Evolutionary conservation across 2,888 invertebrate species (phyloP), one percentile per base, ranked within the genome.

Genomic region (Cheilosia impressa): DNA sequence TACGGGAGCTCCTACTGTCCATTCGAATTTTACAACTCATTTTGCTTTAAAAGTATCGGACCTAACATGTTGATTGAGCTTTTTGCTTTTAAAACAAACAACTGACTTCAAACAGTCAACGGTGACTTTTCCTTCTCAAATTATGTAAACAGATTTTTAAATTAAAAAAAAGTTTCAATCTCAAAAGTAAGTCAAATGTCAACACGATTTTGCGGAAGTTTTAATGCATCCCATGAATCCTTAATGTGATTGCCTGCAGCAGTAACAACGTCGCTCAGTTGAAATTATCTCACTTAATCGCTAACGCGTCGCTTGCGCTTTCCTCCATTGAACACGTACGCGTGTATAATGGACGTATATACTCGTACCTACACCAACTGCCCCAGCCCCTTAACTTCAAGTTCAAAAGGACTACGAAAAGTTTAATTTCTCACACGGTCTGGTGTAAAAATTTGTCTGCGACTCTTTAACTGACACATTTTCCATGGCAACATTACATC

Each of bases 211-310:
- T 22, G 15, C 34, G 22, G 6, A 34, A 69, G 22, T 22, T 57
- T 58, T 47, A 69, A 57, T 47, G 24, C 38, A 24, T 24, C 47
- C 19, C 65, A 31, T 55, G 63, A 73, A 65, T 57, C 41, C 24
- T 65, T 65, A 65, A 34, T 65, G 34, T 53, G 53, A 55, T 57
- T 75, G 13, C 63, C 57, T 45, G 45, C 34, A 24, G 24, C 45
- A 47, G 2, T 19, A 34, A 45, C 19, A 69, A 24, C 47, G 13
- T 58, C 22, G 22, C 22, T 57, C 50, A 41, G 24, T 19, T 10
- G n/a, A 57, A 66, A 75, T 75, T 75, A 75, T 58, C 58, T 43
- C 52, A 68, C 58, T 76, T 68, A 66, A 58, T 58, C 58, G 66
- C n/a, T 17, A 60, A 60, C 15, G 66, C 50, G 57, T 57, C 76